These are phyloP conservation scores for Sebastes iracundus DNA, from an alignment of 2,797 vertebrate species.

Conservation along the genomic window DNA sequence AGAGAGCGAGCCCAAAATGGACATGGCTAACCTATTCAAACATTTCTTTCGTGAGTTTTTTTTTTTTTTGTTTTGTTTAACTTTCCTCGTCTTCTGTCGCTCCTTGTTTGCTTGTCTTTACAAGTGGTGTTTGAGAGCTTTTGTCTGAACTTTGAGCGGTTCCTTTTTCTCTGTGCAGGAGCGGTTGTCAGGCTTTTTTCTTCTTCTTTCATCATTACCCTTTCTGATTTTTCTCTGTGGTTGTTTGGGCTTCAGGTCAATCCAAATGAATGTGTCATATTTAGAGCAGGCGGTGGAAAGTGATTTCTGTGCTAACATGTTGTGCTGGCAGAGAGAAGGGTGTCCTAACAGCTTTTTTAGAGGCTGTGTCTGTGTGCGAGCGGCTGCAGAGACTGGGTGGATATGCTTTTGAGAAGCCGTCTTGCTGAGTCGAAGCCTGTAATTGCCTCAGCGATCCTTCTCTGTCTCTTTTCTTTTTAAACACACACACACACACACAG, in stretches of 20 bases:
- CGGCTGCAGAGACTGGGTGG: conserved; percentile 77
- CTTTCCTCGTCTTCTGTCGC: conserved; percentile 46
- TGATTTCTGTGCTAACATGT: conserved; percentile 50
- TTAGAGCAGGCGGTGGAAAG: conserved; percentile 27
- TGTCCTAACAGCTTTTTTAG: conserved; percentile 54
- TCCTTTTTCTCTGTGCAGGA: conserved; percentile 39
- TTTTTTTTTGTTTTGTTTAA: neutral
- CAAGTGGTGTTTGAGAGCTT: conserved; percentile 6
- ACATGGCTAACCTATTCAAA: conserved; percentile 91
- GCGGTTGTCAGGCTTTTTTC: conserved; percentile 31
- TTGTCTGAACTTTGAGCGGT: conserved; percentile 35
- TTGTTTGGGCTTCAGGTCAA: conserved; percentile 15
- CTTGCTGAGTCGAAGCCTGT: conserved; percentile 80
- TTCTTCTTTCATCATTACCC: neutral
- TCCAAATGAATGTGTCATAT: conserved; percentile 30
- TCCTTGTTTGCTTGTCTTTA: conserved; percentile 1
- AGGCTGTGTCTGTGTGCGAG: conserved; percentile 61
- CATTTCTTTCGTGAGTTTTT: conserved; percentile 91
- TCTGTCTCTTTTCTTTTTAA: conserved; percentile 63
- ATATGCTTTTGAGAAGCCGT: conserved; percentile 79
- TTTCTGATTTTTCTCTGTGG: conserved; percentile 25
- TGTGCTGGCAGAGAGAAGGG: conserved; percentile 33
- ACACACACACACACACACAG: conserved; percentile 38
- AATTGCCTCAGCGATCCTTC: conserved; percentile 78
- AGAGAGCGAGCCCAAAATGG: conserved; percentile 85